These are phyloP conservation scores for Sarotherodon lohbergeri DNA, from an alignment of 2,113 vertebrate genomes.

Conservation along the genomic window DNA sequence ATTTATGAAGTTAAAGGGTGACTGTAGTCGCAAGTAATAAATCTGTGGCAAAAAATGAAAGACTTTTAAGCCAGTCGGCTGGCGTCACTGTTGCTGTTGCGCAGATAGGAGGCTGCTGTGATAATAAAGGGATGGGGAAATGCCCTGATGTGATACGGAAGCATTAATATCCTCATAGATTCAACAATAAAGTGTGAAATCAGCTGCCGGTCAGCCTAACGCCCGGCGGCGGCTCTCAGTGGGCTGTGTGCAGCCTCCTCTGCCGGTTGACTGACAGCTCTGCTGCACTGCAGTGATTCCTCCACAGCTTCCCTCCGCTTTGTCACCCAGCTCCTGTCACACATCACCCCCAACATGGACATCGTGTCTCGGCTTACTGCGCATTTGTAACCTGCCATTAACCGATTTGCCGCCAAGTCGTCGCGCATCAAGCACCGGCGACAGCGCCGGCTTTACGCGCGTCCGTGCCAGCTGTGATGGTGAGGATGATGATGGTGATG, in stretches of 20 bases:
- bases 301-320: constrained; percentile 17
- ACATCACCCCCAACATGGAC: neutral
- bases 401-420: neutral
- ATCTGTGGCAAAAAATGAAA: neutral
- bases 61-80: neutral
- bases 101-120: neutral
- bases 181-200: neutral
- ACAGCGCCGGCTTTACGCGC: neutral
- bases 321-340: constrained; percentile 15
- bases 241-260: constrained; percentile 14
- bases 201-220: neutral
- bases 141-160: neutral
- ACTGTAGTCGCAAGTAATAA: neutral
- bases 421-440: neutral
- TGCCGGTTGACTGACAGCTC: constrained; percentile 57
- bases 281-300: constrained; percentile 73
- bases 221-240: neutral
- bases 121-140: neutral
- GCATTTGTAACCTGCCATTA: neutral
- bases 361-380: neutral
- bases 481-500: neutral
- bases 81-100: neutral
- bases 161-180: neutral
- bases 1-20: neutral
- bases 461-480: neutral